Percentiles rank a stretch among this genome's conserved stretches.
Conservation (phyloP, 2,113 vertebrate genomes). For the Rhinoptilus africanus region DNA sequence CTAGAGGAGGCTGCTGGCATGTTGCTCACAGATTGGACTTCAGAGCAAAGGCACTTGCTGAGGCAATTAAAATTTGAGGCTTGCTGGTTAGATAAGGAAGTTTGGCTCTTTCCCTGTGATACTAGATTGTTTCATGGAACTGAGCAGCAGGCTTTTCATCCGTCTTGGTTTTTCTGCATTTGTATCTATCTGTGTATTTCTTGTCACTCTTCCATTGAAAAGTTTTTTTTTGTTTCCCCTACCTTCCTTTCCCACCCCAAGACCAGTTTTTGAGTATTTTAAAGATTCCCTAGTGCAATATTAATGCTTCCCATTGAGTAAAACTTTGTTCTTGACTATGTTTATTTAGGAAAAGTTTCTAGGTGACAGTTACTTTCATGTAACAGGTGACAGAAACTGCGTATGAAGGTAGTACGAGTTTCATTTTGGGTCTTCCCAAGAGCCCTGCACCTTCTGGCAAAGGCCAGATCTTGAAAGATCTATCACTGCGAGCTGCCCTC, state of each 20-base stretch:
- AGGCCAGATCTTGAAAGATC: background rate
- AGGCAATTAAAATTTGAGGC: background rate
- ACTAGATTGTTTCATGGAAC: background rate
- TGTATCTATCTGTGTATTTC: background rate
- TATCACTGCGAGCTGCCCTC: background rate
- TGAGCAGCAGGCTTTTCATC: background rate
- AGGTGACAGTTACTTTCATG: background rate
- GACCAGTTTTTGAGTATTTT: background rate
- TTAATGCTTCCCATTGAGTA: background rate
- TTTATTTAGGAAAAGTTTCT: background rate
- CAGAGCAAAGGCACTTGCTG: background rate
- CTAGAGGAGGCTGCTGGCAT: background rate
- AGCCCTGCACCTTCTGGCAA: background rate
- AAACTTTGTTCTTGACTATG: background rate
- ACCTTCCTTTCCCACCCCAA: background rate
- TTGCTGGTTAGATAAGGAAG: background rate
- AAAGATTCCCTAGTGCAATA: background rate
- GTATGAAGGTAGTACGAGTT: background rate
- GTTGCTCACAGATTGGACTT: background rate
- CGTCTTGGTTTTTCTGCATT: background rate
- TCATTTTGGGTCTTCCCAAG: background rate
- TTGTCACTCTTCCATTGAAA: background rate
- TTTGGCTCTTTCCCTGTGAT: background rate
- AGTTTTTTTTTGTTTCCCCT: background rate
- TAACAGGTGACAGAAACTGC: background rate